A percentile compares a stretch with the other conserved stretches of the same genome.
These are phyloP conservation scores for Hymenochirus boettgeri DNA, from an alignment of 2,113 vertebrate genomes.

Conservation along the genomic window DNA sequence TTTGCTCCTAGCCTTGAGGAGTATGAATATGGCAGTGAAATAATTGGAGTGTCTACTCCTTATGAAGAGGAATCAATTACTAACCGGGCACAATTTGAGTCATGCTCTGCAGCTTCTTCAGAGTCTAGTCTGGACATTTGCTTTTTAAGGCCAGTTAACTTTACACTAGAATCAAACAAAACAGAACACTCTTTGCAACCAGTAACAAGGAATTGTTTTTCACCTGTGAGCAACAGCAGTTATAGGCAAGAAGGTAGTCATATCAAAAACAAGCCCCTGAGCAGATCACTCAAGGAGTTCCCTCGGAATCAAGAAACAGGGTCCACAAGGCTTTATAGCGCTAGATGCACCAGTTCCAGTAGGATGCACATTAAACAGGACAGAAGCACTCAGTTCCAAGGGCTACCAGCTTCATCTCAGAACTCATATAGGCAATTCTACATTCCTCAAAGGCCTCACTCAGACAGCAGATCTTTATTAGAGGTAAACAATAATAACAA, in stretches of 20 bases:
- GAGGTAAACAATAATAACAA: slow-evolving; percentile 80
- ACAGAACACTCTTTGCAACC: slow-evolving; percentile 66
- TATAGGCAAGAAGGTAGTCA: slow-evolving; percentile 73
- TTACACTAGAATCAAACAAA: slow-evolving; percentile 68
- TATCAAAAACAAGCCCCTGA: slow-evolving; percentile 89
- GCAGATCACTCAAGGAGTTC: slow-evolving; percentile 88
- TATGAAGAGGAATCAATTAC: slow-evolving; percentile 75
- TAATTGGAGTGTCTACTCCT: slow-evolving; percentile 66
- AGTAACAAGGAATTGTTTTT: slow-evolving; percentile 66
- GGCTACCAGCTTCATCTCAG: slow-evolving; percentile 58
- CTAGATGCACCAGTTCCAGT: slow-evolving; percentile 68
- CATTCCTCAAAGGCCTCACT: slow-evolving; percentile 63
- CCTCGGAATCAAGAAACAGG: slow-evolving; percentile 63
- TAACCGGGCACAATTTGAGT: slow-evolving; percentile 73
- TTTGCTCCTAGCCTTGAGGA: slow-evolving; percentile 68
- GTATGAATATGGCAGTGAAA: slow-evolving; percentile 69
- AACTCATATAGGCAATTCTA: slow-evolving; percentile 70
- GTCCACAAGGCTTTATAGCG: slow-evolving; percentile 67
- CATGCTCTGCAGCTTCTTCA: slow-evolving; percentile 81
- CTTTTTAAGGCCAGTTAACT: slow-evolving; percentile 80
- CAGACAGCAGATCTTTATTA: slow-evolving; percentile 71
- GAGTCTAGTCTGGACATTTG: slow-evolving; percentile 93
- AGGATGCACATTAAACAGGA: slow-evolving; percentile 77
- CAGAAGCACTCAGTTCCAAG: slow-evolving; percentile 66
- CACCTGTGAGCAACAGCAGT: slow-evolving; percentile 62